Evolutionary conservation across 2,113 vertebrate species (phyloP).

Genomic region (Pygoscelis antarcticus): DNA sequence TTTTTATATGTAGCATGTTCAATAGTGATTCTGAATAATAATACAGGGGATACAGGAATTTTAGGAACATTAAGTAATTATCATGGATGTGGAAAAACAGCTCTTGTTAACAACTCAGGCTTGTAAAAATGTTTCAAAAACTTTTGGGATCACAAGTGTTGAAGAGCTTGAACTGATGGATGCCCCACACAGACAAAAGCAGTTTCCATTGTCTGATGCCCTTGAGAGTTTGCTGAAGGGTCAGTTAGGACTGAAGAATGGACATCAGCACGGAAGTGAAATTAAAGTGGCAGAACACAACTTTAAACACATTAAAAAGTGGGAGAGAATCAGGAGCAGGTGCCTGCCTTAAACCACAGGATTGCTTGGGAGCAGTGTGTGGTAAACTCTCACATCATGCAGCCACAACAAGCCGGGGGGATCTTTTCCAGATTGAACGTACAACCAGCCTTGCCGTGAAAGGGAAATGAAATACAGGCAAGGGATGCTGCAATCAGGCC

Average conservation of each 20-base stretch:
- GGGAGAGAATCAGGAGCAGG: neutral
- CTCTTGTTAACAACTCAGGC: neutral
- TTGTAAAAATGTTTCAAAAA: neutral
- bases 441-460: neutral
- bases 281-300: neutral
- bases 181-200: neutral
- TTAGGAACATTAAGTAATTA: neutral
- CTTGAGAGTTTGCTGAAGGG: neutral
- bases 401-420: rapidly evolving
- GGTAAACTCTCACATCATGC: neutral
- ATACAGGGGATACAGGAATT: neutral
- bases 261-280: neutral
- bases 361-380: neutral
- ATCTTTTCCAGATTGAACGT: neutral
- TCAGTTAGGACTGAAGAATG: neutral
- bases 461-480: neutral
- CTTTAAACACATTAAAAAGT: neutral
- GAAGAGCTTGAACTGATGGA: neutral
- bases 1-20: neutral
- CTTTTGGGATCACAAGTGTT: neutral
- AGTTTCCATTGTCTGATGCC: neutral
- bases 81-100: neutral
- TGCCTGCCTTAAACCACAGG: neutral
- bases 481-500: neutral
- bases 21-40: neutral